Conservation (phyloP, 2,888 invertebrate genomes). For the Opisthograptis luteolata region DNA sequence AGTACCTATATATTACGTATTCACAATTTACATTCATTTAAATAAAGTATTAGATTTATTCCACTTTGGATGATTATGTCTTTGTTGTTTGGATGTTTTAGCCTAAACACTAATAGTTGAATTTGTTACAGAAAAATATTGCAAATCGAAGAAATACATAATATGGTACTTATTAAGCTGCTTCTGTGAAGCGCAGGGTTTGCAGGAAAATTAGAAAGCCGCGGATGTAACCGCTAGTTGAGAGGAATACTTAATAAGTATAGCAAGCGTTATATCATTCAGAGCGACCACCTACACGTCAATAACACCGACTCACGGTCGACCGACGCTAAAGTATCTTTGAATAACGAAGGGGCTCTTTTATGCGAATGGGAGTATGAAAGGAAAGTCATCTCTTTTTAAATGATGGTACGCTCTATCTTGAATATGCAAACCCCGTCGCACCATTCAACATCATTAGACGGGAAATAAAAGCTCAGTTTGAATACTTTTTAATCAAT, state of each 20-base stretch:
- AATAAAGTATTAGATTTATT: no score
- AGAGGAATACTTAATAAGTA: background rate
- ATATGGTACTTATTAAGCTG: no score
- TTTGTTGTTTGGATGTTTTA: no score
- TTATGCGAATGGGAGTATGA: constrained; percentile 68
- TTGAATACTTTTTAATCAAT: constrained; percentile 58
- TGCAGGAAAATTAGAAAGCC: no score
- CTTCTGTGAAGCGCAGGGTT: no score
- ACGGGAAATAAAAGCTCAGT: constrained; percentile 59
- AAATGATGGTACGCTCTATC: constrained; percentile 69
- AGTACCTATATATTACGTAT: no score
- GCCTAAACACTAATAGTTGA: no score
- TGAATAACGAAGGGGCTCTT: constrained; percentile 77
- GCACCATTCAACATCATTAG: constrained; percentile 79
- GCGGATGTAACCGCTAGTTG: no score
- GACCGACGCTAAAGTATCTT: constrained; percentile 67
- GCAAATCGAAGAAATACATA: no score
- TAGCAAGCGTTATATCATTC: constrained; percentile 48
- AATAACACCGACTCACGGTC: constrained; percentile 52
- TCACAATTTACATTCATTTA: no score
- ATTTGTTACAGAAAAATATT: no score
- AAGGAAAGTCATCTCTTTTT: constrained; percentile 73
- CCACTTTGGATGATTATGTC: no score
- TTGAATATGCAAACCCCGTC: constrained; percentile 72
- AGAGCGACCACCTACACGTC: constrained; percentile 50